Evolutionary conservation across 2,113 vertebrate species (phyloP).

Genomic region (Macroglossus sobrinus): DNA sequence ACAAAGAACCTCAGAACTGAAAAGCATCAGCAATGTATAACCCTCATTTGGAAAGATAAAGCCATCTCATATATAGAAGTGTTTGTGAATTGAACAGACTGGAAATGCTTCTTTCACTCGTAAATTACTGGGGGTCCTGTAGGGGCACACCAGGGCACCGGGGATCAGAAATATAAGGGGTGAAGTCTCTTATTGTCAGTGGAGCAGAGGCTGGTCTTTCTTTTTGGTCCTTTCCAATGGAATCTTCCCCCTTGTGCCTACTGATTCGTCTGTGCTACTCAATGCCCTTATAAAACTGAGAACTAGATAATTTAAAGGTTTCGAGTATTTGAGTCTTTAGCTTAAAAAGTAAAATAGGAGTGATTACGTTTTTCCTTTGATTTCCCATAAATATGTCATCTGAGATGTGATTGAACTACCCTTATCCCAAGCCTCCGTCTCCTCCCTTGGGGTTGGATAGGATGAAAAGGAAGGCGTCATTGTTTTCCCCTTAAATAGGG

Average conservation of each 20-base stretch:
- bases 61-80: neutral
- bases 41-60: neutral
- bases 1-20: neutral
- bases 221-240: neutral
- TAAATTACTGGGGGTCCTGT: neutral
- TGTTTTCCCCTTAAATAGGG: neutral
- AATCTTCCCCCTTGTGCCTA: neutral
- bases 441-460: neutral
- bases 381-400: neutral
- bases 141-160: neutral
- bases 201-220: neutral
- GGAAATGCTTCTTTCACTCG: neutral
- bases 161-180: too few species aligned
- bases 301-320: neutral
- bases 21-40: neutral
- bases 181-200: neutral
- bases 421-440: neutral
- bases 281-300: neutral
- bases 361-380: too few species aligned
- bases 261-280: neutral
- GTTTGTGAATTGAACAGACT: neutral
- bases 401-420: neutral
- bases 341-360: neutral
- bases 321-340: neutral
- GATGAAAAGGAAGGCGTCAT: neutral